A percentile compares a stretch with the other conserved stretches of the same genome.
Evolutionary conservation across 1,140 invertebrate species (phyloP).

Genomic region (Saccostrea glomerata): DNA sequence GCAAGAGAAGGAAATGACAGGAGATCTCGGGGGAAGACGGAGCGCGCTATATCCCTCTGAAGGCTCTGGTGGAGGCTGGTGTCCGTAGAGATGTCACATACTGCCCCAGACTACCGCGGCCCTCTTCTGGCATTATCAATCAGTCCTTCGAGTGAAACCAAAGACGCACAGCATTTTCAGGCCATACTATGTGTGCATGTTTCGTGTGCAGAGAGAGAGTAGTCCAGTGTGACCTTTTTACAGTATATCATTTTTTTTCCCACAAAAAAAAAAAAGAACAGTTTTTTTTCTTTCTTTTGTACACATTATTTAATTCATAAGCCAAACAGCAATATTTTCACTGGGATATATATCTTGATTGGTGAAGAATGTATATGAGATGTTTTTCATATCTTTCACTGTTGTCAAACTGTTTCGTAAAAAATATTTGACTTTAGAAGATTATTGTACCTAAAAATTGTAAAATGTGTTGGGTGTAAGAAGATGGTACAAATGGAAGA

Average conservation of each 20-base stretch:
- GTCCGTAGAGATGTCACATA: neutral
- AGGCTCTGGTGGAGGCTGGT: neutral
- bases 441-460: neutral
- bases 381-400: neutral
- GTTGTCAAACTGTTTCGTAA: neutral
- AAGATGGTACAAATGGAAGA: neutral
- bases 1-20: slow-evolving; percentile 73
- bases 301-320: neutral
- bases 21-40: slow-evolving; percentile 52
- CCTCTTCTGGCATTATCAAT: neutral
- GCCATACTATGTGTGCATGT: neutral
- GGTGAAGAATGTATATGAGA: neutral
- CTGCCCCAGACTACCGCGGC: neutral
- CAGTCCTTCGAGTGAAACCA: slow-evolving; percentile 4
- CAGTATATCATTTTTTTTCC: neutral
- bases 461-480: neutral
- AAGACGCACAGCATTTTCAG: neutral
- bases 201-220: neutral
- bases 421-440: neutral
- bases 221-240: neutral
- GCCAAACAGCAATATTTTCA: slow-evolving; percentile 7
- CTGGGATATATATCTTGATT: neutral
- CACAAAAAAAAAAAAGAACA: neutral
- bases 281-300: neutral
- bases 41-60: neutral